Conservation (phyloP, 1,140 invertebrate species). For the Apis dorsata region DNA sequence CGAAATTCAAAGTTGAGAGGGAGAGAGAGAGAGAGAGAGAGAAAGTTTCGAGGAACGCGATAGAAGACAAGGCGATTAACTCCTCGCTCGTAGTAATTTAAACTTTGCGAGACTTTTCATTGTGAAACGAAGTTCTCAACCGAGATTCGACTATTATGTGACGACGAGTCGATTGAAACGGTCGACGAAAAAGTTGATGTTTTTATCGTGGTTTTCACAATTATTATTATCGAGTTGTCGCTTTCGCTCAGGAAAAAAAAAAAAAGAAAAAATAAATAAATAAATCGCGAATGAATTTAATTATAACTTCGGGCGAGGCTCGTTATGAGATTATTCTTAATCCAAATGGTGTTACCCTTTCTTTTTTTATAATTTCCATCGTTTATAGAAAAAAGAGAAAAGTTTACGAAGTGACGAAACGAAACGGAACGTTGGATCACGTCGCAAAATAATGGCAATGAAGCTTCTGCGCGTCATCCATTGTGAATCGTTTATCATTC, state of each 20-base stretch:
- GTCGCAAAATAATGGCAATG: too few relatives aligned
- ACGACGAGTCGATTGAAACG: background rate
- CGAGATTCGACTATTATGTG: slow-evolving; percentile 31
- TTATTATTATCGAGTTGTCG: slow-evolving; percentile 17
- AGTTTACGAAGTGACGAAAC: background rate
- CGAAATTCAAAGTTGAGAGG: background rate
- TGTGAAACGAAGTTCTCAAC: background rate
- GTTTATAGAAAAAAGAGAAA: background rate
- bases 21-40: too few relatives aligned
- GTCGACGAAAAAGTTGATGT: slow-evolving; percentile 19
- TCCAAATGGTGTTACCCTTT: background rate
- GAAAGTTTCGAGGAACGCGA: too few relatives aligned
- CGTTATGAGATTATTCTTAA: background rate
- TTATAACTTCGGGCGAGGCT: slow-evolving; percentile 17
- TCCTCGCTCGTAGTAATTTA: slow-evolving; percentile 13
- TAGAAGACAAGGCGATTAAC: background rate
- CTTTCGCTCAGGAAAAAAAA: background rate
- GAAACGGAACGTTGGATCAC: background rate
- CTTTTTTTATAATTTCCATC: background rate
- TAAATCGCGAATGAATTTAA: slow-evolving; percentile 24
- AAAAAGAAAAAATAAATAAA: background rate
- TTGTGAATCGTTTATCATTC: background rate
- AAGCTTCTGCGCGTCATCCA: background rate
- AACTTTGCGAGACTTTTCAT: background rate
- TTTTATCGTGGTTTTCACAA: background rate